These are phyloP conservation scores for Rhinoraja longicauda DNA, from an alignment of 2,797 vertebrate species.

Conservation along the genomic window DNA sequence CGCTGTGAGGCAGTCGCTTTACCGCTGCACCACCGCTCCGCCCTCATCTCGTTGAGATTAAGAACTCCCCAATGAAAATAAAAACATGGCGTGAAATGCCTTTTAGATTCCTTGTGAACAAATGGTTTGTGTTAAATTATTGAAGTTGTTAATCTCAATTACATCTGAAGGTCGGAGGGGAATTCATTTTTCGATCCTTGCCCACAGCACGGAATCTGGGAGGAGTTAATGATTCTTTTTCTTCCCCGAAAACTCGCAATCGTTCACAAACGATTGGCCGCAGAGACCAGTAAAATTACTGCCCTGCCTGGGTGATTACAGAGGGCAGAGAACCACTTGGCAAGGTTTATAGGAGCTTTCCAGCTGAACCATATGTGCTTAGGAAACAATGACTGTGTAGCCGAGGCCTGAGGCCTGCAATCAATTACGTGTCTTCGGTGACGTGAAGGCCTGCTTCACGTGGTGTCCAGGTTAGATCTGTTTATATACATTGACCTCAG, in stretches of 20 bases:
- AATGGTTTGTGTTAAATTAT: too few relatives aligned
- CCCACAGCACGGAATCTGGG: not conserved
- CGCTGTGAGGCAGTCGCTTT: too few relatives aligned
- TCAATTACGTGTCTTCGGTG: not conserved
- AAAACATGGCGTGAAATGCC: not conserved
- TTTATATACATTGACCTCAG: slow-evolving; percentile 4
- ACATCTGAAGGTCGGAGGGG: not conserved
- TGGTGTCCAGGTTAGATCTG: not conserved
- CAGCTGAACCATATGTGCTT: not conserved
- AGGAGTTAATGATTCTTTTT: not conserved
- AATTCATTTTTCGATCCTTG: not conserved
- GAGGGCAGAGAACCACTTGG: not conserved
- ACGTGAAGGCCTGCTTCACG: slow-evolving; percentile 24
- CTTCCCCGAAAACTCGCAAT: not conserved
- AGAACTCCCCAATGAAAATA: too few relatives aligned
- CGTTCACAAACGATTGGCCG: not conserved
- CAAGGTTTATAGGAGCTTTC: not conserved
- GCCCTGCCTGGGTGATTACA: not conserved
- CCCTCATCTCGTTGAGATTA: too few relatives aligned
- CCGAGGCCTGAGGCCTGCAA: slow-evolving; percentile 31
- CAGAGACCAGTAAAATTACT: not conserved
- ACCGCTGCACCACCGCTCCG: too few relatives aligned
- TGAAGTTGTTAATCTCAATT: too few relatives aligned
- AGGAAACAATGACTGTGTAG: not conserved
- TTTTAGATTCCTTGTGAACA: not conserved